Base-by-base conservation (phyloP, 2,888 invertebrate genomes). In the Drosophila nr. perissopoda region DNA sequence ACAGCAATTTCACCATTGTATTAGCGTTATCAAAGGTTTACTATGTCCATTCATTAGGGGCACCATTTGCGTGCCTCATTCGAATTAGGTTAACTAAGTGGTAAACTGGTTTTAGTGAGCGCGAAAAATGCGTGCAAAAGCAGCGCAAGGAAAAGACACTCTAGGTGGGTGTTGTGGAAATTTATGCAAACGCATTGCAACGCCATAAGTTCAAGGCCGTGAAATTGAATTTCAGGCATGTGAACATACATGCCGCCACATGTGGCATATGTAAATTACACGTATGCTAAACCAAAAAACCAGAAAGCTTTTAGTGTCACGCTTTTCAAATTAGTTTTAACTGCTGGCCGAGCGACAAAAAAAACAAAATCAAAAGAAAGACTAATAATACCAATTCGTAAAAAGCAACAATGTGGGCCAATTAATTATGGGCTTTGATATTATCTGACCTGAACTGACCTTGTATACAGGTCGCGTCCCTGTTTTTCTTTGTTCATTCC, bases 41-140 rank as follows among this genome's bases (percentile, higher is more conserved):
- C 73, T 76, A 76, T 59, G 75, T 56, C 58, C 83, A 80, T 81
- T 87, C 90, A 80, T 76, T 68, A 64, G 71, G 42, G 67, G 31
- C 52, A 59, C 42, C 51, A 49, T 49, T 90, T 82, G 89, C 91
- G 91, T 89, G 89, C 40, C 66, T 27, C 45, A 25, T 63, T 48
- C 51, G 69, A 88, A 79, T 89, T 90, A 78, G 87, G 87, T 90
- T 88, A 90, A 85, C 83, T 69, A 90, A 90, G 78, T 82, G 86
- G 72, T 61, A 76, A 82, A 78, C 73, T 79, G 56, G 73, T 69
- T 70, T 61, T 54, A 8, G 31, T 25, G 57, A 48, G 66, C 56
- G 64, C 68, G 29, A 71, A 80, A 69, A 71, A 73, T 78, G 79
- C 74, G 82, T 75, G 76, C 71, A 65, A 82, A 74, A 65, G 66